Evolutionary conservation across 1,140 invertebrate genomes (phyloP).

Genomic region (Drosophila tsacasi): DNA sequence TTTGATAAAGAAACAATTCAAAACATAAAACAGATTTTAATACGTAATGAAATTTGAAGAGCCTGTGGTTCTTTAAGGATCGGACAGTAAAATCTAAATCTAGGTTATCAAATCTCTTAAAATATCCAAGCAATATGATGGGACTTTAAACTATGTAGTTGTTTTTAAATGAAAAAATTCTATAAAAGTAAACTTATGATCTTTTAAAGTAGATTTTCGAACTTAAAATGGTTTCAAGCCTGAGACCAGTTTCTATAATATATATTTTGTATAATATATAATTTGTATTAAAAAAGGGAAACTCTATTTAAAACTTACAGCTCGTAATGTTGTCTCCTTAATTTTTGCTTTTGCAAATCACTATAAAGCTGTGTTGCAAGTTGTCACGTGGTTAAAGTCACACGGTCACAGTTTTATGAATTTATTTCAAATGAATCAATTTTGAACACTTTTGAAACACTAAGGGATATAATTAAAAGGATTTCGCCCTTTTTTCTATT

Average conservation of each 20-base stretch:
- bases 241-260: too few species aligned
- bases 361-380: conserved; percentile 1
- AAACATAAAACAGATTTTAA: too few species aligned
- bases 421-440: conserved; percentile 10
- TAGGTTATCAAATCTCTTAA: too few species aligned
- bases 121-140: too few species aligned
- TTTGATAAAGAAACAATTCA: too few species aligned
- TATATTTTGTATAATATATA: too few species aligned
- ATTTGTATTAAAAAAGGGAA: background rate
- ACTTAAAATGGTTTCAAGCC: too few species aligned
- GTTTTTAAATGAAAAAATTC: rapidly evolving
- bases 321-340: background rate
- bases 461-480: conserved; percentile 24
- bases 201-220: too few species aligned
- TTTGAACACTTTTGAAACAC: conserved; percentile 60
- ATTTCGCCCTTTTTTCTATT: conserved; percentile 21
- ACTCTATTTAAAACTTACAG: conserved; percentile 10
- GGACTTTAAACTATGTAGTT: too few species aligned
- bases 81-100: background rate
- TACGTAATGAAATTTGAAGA: too few species aligned
- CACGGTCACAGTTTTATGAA: conserved; percentile 14
- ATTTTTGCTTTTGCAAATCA: background rate
- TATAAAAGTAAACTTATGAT: too few species aligned
- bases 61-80: too few species aligned
- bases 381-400: background rate